Evolutionary conservation across 2,888 invertebrate species (phyloP), one percentile per base, ranked within the genome.

Genomic region (Laspeyria flexula): DNA sequence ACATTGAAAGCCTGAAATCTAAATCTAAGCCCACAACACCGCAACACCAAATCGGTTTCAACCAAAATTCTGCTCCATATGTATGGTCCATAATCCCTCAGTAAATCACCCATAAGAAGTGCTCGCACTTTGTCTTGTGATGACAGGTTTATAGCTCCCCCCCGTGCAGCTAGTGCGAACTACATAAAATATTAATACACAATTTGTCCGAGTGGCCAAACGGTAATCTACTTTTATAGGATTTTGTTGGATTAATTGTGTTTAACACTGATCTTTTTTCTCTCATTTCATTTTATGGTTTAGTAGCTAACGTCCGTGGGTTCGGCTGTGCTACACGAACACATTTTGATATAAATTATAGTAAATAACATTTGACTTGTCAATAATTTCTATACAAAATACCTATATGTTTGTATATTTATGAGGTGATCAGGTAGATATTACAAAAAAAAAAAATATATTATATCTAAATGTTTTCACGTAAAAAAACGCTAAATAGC

Each of bases 181-280:
- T 75, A 85, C 88, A 90, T 91, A 86, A 90, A 91, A 91, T 91
- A 91, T 91, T 91, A 91, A 91, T 91, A 91, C 90, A 90, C 91
- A 89, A 91, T 91, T 90, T 91, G 91, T 89, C 86, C 89, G 80
- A 90, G 90, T 89, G 87, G 86, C 81, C 81, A 81, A 77, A 79
- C 79, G 81, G 83, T 90, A 88, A 90, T 91, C 90, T 84, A 83
- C 83, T 90, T 90, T 90, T 90, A 89, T 89, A 80, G 82, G 81
- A 80, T 84, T 79, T 75, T 16, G 52, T 55, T 60, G 81, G 87
- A 90, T 88, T 90, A 85, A 90, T 90, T 88, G 77, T 74, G 65
- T 65, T 47, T 21, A 21, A 16, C n/a, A n/a, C n/a, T n/a, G n/a
- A n/a, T n/a, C 4, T 38, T 44, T 40, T 47, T 39, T 18, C 18